Percentiles rank a stretch among this genome's conserved stretches.
These are phyloP conservation scores for Drosophila parthenogenetica DNA, from an alignment of 2,888 invertebrate species.

Conservation along the genomic window DNA sequence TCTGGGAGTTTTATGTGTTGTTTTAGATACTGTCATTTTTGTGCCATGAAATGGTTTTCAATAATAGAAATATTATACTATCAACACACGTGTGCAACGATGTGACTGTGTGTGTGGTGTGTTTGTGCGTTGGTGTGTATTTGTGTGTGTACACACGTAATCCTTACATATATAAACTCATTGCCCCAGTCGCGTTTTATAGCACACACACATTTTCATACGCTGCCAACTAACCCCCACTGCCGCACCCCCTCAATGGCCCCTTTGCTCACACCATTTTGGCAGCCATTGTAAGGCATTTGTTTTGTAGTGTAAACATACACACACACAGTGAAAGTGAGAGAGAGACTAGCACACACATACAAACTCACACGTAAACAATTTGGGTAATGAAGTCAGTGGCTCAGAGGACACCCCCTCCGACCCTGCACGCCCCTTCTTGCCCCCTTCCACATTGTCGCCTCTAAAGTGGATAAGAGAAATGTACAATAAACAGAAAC, in stretches of 20 bases:
- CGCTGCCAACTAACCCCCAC: background rate
- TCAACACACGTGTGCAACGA: conserved; percentile 11
- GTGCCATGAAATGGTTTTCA: conserved; percentile 55
- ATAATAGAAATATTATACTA: conserved; percentile 57
- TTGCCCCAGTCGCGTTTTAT: conserved; percentile 44
- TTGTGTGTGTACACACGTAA: conserved; percentile 11
- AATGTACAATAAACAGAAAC: conserved; percentile 71
- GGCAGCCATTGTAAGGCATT: conserved; percentile 55
- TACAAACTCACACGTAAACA: conserved; percentile 52
- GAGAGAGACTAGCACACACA: conserved; percentile 28
- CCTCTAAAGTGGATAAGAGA: conserved; percentile 64
- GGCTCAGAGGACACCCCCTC: conserved; percentile 46
- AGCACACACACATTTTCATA: conserved; percentile 42
- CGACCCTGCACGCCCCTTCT: background rate
- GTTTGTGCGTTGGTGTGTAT: conserved; percentile 5
- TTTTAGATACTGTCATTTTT: conserved; percentile 35
- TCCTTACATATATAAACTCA: conserved; percentile 19
- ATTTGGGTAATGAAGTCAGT: conserved; percentile 70
- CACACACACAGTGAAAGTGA: conserved; percentile 31
- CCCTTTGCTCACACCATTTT: conserved; percentile 8
- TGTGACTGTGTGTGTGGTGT: conserved; percentile 1
- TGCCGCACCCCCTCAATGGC: background rate
- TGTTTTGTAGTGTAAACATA: conserved; percentile 64
- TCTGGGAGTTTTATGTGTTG: conserved; percentile 18
- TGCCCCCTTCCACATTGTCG: conserved; percentile 40